These are phyloP conservation scores for Drosophila murphyi DNA, from an alignment of 1,140 invertebrate species.

Conservation along the genomic window DNA sequence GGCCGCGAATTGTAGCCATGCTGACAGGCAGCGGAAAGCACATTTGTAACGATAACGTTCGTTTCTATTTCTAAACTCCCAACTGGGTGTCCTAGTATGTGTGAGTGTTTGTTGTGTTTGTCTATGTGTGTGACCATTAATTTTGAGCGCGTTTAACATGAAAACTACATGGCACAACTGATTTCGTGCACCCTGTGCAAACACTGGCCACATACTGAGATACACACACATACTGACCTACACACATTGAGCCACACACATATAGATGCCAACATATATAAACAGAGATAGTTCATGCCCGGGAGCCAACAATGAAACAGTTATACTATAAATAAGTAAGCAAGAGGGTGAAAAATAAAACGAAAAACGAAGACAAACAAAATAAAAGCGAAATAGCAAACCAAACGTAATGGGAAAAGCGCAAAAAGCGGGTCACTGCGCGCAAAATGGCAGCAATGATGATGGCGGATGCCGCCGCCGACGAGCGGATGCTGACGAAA, in stretches of 20 bases:
- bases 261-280: slow-evolving; percentile 10
- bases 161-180: slow-evolving; percentile 80
- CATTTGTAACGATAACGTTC: slow-evolving; percentile 81
- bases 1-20: slow-evolving; percentile 68
- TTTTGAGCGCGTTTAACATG: slow-evolving; percentile 81
- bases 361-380: slow-evolving; percentile 45
- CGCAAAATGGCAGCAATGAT: slow-evolving; percentile 79
- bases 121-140: slow-evolving; percentile 74
- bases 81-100: slow-evolving; percentile 24
- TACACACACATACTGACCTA: slow-evolving; percentile 2
- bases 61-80: slow-evolving; percentile 70
- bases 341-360: slow-evolving; percentile 42
- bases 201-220: slow-evolving; percentile 36
- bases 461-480: slow-evolving; percentile 64
- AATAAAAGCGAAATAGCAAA: slow-evolving; percentile 61
- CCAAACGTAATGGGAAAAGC: slow-evolving; percentile 77
- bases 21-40: slow-evolving; percentile 78
- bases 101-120: slow-evolving; percentile 30
- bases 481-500: slow-evolving; percentile 69
- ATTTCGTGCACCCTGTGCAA: slow-evolving; percentile 68
- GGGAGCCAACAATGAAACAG: slow-evolving; percentile 78
- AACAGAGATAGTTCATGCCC: slow-evolving; percentile 69
- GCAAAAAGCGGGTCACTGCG: slow-evolving; percentile 77
- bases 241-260: slow-evolving; percentile 15
- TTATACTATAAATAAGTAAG: slow-evolving; percentile 82